Evolutionary conservation across 2,797 vertebrate species (phyloP).

Genomic region (Sebastolobus alascanus): DNA sequence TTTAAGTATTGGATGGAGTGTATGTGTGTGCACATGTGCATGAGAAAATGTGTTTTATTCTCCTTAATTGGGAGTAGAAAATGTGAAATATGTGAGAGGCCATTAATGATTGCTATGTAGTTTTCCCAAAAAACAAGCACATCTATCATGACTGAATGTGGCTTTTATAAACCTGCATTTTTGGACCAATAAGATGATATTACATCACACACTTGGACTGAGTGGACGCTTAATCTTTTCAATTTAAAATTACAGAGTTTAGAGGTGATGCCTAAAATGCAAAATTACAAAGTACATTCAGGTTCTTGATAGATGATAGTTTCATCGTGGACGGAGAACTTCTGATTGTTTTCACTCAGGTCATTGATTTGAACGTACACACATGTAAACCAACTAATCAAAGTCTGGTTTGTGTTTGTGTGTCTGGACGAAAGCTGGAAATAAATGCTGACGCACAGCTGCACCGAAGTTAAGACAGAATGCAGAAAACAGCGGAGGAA

Average conservation of each 20-base stretch:
- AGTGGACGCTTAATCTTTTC: neutral
- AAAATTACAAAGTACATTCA: neutral
- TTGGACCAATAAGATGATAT: neutral
- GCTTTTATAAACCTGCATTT: conserved; percentile 19
- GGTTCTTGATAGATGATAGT: neutral
- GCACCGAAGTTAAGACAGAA: conserved; percentile 68
- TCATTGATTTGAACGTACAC: conserved; percentile 10
- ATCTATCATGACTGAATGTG: conserved; percentile 24
- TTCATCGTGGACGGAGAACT: neutral
- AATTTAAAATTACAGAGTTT: neutral
- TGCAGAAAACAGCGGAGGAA: conserved; percentile 45
- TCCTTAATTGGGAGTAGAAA: conserved; percentile 43
- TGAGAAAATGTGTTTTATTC: conserved; percentile 50
- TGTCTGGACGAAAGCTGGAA: conserved; percentile 58
- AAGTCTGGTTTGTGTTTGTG: conserved; percentile 41
- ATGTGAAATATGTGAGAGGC: conserved; percentile 37
- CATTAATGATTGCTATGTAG: neutral
- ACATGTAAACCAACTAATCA: conserved; percentile 37
- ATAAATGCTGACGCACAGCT: conserved; percentile 71
- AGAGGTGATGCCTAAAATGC: neutral
- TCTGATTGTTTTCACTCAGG: neutral
- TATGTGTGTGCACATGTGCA: conserved; percentile 39
- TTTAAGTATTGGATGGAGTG: conserved; percentile 51
- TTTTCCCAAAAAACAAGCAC: conserved; percentile 12
- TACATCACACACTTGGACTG: neutral